phyloP scores from a whole-genome alignment of 1,140 invertebrate genomes.

The Scaptomyza montana region DNA sequence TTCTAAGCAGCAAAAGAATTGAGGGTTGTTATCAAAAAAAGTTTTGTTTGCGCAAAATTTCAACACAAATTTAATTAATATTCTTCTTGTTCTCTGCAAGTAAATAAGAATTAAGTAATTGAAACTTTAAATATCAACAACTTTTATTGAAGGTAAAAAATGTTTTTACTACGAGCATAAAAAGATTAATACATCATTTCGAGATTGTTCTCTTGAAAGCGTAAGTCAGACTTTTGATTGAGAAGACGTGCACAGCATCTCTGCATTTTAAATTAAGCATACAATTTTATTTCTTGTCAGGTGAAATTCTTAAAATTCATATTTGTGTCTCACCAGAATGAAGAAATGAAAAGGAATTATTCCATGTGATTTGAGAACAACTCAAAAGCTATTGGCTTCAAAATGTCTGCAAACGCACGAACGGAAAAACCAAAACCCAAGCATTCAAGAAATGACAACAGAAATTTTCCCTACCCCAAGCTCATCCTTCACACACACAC shows the following conservation, averaged over 20 bases:
- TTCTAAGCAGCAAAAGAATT: not conserved
- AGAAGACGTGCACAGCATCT: not conserved
- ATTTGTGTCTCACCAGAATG: not conserved
- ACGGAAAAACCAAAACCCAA: constrained; percentile 47
- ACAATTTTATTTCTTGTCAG: constrained; percentile 4
- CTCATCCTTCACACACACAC: not conserved
- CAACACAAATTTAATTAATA: not conserved
- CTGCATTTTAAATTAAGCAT: not conserved
- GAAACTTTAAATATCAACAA: not conserved
- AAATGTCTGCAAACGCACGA: constrained; percentile 29
- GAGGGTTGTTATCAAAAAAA: not conserved
- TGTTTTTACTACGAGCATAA: no score
- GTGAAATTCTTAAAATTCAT: constrained; percentile 18
- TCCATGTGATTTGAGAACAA: constrained; percentile 10
- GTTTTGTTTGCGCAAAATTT: not conserved
- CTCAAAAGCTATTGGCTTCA: constrained; percentile 10
- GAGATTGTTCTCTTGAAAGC: not conserved
- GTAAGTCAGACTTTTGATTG: no score
- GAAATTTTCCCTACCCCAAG: constrained; percentile 42
- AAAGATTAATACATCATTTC: no score
- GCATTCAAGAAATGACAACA: constrained; percentile 76
- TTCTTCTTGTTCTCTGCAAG: constrained; percentile 47
- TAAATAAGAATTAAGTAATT: constrained; percentile 27
- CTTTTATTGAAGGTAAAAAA: no score
- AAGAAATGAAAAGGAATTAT: constrained; percentile 6